These are phyloP conservation scores for Amazona finschi DNA, from an alignment of 2,797 vertebrate species.

Conservation along the genomic window DNA sequence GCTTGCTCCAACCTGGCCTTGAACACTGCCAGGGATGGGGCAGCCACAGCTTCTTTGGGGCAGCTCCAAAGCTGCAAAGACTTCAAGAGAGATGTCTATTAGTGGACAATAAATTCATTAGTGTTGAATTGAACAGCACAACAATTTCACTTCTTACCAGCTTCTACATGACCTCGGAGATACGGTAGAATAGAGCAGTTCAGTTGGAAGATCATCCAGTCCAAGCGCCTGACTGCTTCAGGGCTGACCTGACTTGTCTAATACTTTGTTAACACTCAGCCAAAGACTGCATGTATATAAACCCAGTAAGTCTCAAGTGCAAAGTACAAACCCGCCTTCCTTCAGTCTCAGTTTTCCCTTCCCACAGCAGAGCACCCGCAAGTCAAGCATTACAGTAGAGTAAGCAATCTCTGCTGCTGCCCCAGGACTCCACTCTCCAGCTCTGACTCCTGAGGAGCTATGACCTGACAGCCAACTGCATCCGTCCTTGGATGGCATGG, in stretches of 20 bases:
- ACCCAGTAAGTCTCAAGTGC: not conserved
- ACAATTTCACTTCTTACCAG: not conserved
- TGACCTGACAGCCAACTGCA: not conserved
- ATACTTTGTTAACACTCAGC: not conserved
- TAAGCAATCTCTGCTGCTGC: not conserved
- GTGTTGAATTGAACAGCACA: not conserved
- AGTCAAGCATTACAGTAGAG: not conserved
- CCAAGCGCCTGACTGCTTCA: not conserved
- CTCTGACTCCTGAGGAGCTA: not conserved
- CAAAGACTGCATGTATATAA: not conserved
- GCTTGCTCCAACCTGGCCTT: not conserved
- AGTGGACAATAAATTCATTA: not conserved
- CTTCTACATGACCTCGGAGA: not conserved
- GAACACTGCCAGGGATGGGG: not conserved
- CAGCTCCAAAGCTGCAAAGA: not conserved
- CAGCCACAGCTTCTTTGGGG: not conserved
- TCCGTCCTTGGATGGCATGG: not conserved
- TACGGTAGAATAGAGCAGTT: not conserved
- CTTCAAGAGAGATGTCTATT: not conserved
- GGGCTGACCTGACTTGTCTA: not conserved
- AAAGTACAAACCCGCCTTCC: not conserved
- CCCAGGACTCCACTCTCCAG: not conserved
- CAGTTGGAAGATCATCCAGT: not conserved
- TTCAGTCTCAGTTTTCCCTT: not conserved
- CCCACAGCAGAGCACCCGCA: not conserved